phyloP scores from a whole-genome alignment of 2,888 invertebrate genomes.

The Encarsia formosa region DNA sequence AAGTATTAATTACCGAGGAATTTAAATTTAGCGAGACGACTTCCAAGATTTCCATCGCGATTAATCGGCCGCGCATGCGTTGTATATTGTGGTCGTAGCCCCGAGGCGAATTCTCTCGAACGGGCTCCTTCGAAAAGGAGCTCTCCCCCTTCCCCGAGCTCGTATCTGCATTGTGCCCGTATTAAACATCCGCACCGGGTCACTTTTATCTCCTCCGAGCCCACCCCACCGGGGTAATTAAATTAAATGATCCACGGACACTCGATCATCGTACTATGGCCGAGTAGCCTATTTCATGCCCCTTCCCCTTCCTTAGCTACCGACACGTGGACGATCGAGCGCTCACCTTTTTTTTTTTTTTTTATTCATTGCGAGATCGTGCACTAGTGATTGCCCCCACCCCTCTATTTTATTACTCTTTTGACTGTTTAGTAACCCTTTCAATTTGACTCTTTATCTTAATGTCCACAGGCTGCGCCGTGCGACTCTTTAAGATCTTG shows the following conservation, averaged over 20 bases:
- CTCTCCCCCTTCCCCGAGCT: not conserved
- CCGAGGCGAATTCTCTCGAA: constrained; percentile 24
- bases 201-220: constrained; percentile 49
- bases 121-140: constrained; percentile 7
- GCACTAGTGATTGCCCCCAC: too few relatives aligned
- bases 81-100: not conserved
- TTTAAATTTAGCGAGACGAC: constrained; percentile 25
- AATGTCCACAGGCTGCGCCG: too few relatives aligned
- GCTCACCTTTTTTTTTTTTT: too few relatives aligned
- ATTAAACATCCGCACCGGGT: not conserved
- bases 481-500: too few relatives aligned
- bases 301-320: not conserved
- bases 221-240: constrained; percentile 48
- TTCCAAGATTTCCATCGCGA: constrained; percentile 24
- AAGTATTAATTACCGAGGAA: constrained; percentile 23
- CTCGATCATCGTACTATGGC: constrained; percentile 50
- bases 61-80: constrained; percentile 4
- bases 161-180: not conserved
- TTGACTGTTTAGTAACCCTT: too few relatives aligned
- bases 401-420: too few relatives aligned
- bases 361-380: too few relatives aligned
- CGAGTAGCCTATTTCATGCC: too few relatives aligned
- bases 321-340: too few relatives aligned
- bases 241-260: constrained; percentile 49
- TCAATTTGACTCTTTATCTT: too few relatives aligned